Evolutionary conservation across 1,140 invertebrate genomes (phyloP).

Genomic region (Forficula auricularia): DNA sequence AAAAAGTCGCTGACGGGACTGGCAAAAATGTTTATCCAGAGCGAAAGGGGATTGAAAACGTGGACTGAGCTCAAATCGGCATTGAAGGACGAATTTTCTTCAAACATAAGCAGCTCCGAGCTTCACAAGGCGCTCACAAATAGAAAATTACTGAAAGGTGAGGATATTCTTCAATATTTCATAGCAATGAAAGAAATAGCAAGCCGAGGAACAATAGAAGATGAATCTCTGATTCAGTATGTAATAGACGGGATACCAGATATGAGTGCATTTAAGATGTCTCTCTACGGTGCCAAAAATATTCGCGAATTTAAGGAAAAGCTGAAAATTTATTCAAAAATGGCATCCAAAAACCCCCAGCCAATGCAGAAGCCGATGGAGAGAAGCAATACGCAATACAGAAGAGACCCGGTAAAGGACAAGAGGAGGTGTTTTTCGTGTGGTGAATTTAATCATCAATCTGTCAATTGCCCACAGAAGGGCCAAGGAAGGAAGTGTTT

Average conservation of each 20-base stretch:
- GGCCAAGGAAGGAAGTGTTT: slow-evolving; percentile 17
- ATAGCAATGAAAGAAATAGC: slow-evolving; percentile 9
- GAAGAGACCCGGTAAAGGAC: background rate
- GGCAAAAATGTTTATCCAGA: slow-evolving; percentile 12
- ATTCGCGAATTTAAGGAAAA: slow-evolving; percentile 10
- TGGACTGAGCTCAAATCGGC: slow-evolving; percentile 8
- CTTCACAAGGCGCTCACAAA: slow-evolving; percentile 7
- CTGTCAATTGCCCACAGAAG: slow-evolving; percentile 13
- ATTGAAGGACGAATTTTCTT: slow-evolving; percentile 8
- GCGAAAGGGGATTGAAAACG: slow-evolving; percentile 5
- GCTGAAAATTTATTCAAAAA: slow-evolving; percentile 6
- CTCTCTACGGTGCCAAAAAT: slow-evolving; percentile 12
- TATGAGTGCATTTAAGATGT: slow-evolving; percentile 11
- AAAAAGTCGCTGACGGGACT: slow-evolving; percentile 11
- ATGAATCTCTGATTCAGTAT: slow-evolving; percentile 15
- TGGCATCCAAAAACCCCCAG: background rate
- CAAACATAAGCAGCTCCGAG: slow-evolving; percentile 2
- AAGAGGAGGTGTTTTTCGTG: slow-evolving; percentile 17
- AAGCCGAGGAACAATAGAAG: slow-evolving; percentile 12
- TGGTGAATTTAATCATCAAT: slow-evolving; percentile 15
- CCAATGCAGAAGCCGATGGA: background rate
- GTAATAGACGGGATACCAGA: slow-evolving; percentile 18
- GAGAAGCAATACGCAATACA: too few relatives aligned
- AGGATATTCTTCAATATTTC: slow-evolving; percentile 9
- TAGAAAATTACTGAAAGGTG: slow-evolving; percentile 3